These are phyloP conservation scores for Chrysocyon brachyurus DNA, from an alignment of 2,797 vertebrate genomes.

Conservation along the genomic window DNA sequence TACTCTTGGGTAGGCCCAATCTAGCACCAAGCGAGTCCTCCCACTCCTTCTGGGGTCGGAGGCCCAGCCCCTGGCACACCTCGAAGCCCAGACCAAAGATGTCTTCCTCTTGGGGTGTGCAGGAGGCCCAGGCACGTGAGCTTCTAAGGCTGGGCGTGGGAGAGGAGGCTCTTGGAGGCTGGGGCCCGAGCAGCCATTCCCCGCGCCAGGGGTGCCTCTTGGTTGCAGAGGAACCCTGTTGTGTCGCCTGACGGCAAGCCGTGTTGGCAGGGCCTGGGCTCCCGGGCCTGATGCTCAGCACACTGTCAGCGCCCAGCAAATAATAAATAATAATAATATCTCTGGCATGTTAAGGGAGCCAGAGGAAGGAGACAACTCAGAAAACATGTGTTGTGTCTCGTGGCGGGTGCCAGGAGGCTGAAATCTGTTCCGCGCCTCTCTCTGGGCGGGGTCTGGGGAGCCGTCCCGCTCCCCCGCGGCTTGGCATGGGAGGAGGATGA, in stretches of 20 bases:
- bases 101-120: neutral
- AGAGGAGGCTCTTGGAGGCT: neutral
- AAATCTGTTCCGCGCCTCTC: conserved; percentile 29
- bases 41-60: neutral
- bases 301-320: conserved; percentile 83
- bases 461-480: neutral
- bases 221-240: neutral
- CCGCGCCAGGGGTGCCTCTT: neutral
- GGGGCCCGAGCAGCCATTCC: neutral
- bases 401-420: neutral
- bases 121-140: neutral
- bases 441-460: neutral
- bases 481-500: neutral
- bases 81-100: neutral
- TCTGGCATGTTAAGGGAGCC: conserved; percentile 72
- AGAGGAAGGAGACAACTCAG: neutral
- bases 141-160: neutral
- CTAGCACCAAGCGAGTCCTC: accelerated
- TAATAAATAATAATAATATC: conserved; percentile 85
- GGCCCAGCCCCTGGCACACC: neutral
- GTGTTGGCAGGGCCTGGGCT: conserved; percentile 66
- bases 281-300: conserved; percentile 59
- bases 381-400: conserved; percentile 79
- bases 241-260: neutral
- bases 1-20: neutral